Conservation (phyloP, 2,888 invertebrate genomes). For the Synanthedon tipuliformis region DNA sequence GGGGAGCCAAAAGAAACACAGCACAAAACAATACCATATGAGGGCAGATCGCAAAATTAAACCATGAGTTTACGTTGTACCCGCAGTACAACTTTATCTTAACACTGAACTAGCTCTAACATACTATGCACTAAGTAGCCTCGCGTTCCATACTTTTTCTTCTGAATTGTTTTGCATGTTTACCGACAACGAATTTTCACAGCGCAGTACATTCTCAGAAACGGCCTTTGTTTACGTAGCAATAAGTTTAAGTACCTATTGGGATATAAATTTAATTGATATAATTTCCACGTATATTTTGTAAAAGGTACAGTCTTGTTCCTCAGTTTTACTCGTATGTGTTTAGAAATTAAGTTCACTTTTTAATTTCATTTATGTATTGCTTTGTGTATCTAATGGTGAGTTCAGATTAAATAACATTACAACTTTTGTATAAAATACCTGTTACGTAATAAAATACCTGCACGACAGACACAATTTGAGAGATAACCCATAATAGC, state of each 20-base stretch:
- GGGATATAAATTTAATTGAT: no score
- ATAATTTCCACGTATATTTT: no score
- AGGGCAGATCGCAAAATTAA: conserved; percentile 5
- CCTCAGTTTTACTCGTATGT: no score
- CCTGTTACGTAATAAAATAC: no score
- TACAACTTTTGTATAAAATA: no score
- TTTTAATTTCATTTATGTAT: no score
- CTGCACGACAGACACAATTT: neutral
- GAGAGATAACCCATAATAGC: neutral
- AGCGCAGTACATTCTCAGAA: conserved; percentile 5
- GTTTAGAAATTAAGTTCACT: no score
- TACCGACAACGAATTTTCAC: conserved; percentile 7
- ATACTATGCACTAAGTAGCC: conserved; percentile 3
- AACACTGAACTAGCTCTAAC: conserved; percentile 1
- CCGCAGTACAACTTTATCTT: neutral
- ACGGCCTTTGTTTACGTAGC: conserved; percentile 10
- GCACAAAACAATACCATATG: conserved; percentile 3
- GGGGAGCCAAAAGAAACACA: neutral
- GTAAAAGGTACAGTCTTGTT: no score
- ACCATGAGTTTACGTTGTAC: neutral
- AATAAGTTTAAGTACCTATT: no score
- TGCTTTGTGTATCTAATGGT: no score
- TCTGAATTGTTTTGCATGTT: conserved; percentile 1
- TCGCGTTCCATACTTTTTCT: conserved; percentile 1
- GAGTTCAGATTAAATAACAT: no score